Evolutionary conservation across 2,888 invertebrate species (phyloP), one percentile per base, ranked within the genome.

Genomic region (Pheosia gnoma): DNA sequence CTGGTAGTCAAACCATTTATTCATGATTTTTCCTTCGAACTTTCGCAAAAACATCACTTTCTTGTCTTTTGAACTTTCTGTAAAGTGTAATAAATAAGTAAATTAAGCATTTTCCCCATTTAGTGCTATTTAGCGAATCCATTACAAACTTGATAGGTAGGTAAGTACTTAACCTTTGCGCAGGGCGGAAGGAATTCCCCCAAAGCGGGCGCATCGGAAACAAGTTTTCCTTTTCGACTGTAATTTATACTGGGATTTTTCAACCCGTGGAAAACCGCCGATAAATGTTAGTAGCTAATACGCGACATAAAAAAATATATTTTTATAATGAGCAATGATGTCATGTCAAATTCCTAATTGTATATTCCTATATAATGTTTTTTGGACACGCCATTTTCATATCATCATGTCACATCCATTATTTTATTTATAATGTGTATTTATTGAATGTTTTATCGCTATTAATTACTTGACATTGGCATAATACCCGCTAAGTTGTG

Each of bases 121-220:
- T n/a, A n/a, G n/a, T 47, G n/a, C 11, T 9, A 9, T 45, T 45
- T 8, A 10, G 10, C 10, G 3, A 11, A n/a, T 47, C n/a, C 4
- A 47, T 47, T n/a, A 41, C 41, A 41, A 41, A 41, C 41, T 41
- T 8, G 41, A 25, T 25, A 43, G 43, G 43, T 8, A 9, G 43
- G 43, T 43, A 43, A 6, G n/a, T 36, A 25, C 52, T 52, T 37
- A 53, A 53, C 53, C 53, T 53, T 53, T 53, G 37, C 37, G 37
- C 36, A 36, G 36, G 36, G 39, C 8, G 13, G 45, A 62, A 65
- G 65, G 72, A 62, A 71, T 56, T 71, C 51, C 72, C 72, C 62
- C 2, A 5, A 51, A 11, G 57, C 10, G 39, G 37, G 11, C 36
- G 43, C 51, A 43, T 60, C 51, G 39, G 59, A 43, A 61, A 63